A percentile compares a stretch with the other conserved stretches of the same genome.
Conservation (phyloP, 2,888 invertebrate genomes). For the Rhimphoctona megacephalus region DNA sequence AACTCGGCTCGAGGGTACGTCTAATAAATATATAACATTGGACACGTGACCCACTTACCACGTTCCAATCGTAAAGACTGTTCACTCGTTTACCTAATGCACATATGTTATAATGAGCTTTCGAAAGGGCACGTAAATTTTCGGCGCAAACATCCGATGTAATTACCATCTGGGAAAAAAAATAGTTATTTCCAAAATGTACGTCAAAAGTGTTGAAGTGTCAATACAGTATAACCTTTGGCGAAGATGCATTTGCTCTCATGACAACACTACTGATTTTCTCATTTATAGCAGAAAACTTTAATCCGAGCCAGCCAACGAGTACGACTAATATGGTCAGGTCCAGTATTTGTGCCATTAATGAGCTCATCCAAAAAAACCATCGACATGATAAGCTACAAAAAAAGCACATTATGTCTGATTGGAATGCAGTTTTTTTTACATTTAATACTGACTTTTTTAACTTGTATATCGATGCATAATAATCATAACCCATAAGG, state of each 20-base stretch:
- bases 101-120: conserved; percentile 53
- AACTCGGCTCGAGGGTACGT: background rate
- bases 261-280: conserved; percentile 36
- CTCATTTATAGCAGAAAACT: conserved; percentile 61
- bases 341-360: conserved; percentile 48
- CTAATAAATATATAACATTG: background rate
- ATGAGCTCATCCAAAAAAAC: conserved; percentile 13
- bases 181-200: background rate
- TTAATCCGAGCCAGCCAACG: conserved; percentile 58
- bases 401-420: background rate
- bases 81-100: conserved; percentile 46
- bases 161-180: conserved; percentile 12
- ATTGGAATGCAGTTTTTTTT: background rate
- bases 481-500: conserved; percentile 38
- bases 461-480: background rate
- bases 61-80: conserved; percentile 40
- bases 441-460: conserved; percentile 6
- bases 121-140: conserved; percentile 49
- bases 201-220: background rate
- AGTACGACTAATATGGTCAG: conserved; percentile 59
- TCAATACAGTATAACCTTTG: conserved; percentile 24
- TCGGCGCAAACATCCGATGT: conserved; percentile 61
- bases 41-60: conserved; percentile 37
- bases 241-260: conserved; percentile 43
- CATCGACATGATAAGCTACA: background rate